Evolutionary conservation across 2,113 vertebrate genomes (phyloP), one percentile per base, ranked within the genome.

Genomic region (Ciconia stormi): DNA sequence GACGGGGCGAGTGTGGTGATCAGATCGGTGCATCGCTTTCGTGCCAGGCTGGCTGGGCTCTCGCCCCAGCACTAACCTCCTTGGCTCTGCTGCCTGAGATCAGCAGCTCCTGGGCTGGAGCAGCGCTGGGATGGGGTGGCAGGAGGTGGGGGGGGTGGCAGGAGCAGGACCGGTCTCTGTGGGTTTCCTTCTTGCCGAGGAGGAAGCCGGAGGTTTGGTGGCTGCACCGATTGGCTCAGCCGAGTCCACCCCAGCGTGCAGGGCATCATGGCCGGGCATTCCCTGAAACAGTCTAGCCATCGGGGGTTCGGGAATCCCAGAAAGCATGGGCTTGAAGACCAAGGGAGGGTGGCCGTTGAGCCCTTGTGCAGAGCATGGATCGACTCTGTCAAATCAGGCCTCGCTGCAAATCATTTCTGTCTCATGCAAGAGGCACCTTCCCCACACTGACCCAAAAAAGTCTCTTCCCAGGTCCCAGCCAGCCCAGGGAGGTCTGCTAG

Each of bases 301-400:
- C 1, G 8, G 10, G 34, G 6, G 61, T 55, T 26, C 10, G 63
- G 47, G 56, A 84, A 65, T 59, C 40, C 19, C 47, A 59, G 38
- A 26, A 27, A 50, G 9, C 6, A 3, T 2, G 34, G 77, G 50
- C 71, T 73, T 0, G 0, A 47, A n/a, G 63, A 59, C 6, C 9
- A 3, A 34, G 62, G 30, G 20, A 46, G 17, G 0, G 0, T 0
- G 2, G 44, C 26, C 3, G 0, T 16, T 2, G 6, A 76, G 25
- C 38, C 49, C 52, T 49, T 0, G 0, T 30, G 76, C 42, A 50
- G 42, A 38, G 79, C 22, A 34, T 1, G 1, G 17, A 5, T 32
- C 2, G 1, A 15, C 47, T 23, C 87, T 55, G 49, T 38, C 3
- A 5, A 22, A 40, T 21, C 16, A 22, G 61, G 18, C 30, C 79